phyloP scores from a whole-genome alignment of 2,888 invertebrate genomes.

The Acanthosoma haemorrhoidale region DNA sequence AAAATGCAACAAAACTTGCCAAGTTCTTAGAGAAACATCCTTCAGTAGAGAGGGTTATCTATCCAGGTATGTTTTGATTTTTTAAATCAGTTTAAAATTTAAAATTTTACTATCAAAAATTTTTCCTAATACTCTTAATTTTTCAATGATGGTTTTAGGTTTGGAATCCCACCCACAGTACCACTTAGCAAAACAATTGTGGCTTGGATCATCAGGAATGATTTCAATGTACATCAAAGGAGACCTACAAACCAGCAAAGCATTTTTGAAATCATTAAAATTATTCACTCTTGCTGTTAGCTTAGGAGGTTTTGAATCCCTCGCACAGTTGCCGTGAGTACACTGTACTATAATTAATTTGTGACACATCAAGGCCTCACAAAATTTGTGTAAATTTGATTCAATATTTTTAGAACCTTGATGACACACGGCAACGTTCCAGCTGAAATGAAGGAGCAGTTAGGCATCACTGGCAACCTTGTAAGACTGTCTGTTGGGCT shows the following conservation, averaged over 20 bases:
- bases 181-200: conserved; percentile 70
- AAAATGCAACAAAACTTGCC: conserved; percentile 71
- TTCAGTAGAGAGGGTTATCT: conserved; percentile 70
- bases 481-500: conserved; percentile 86
- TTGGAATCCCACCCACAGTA: conserved; percentile 83
- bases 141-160: too few relatives aligned
- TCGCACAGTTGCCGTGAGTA: conserved; percentile 87
- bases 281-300: conserved; percentile 87
- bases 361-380: too few relatives aligned
- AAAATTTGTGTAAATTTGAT: neutral
- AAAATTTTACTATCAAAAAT: too few relatives aligned
- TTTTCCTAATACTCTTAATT: too few relatives aligned
- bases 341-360: too few relatives aligned
- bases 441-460: conserved; percentile 58
- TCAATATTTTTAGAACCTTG: conserved; percentile 55
- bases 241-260: conserved; percentile 62
- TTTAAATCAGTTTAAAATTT: neutral
- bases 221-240: conserved; percentile 83
- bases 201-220: conserved; percentile 85
- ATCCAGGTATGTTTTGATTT: conserved; percentile 59
- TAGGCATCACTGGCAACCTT: conserved; percentile 81
- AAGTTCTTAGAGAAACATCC: conserved; percentile 75
- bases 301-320: conserved; percentile 89
- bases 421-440: conserved; percentile 97
- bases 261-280: conserved; percentile 69